Percentiles rank a stretch among this genome's conserved stretches.
phyloP scores from a whole-genome alignment of 2,113 vertebrate genomes.

The Entomyzon cyanotis region DNA sequence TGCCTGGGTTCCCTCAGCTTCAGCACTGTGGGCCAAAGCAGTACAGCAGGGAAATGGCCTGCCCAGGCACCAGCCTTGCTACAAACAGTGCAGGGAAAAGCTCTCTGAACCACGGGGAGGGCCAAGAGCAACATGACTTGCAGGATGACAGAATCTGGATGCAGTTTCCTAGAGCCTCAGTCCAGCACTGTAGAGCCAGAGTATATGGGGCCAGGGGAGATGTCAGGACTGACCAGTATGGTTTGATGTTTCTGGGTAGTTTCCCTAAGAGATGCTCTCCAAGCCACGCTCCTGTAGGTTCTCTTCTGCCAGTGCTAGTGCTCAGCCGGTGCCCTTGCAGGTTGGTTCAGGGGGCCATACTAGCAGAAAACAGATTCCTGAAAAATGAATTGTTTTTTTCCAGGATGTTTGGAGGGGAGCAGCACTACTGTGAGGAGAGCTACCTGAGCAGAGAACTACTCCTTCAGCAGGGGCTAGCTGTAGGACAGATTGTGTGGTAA shows the following conservation, averaged over 20 bases:
- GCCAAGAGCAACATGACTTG: not conserved
- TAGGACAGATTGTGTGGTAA: not conserved
- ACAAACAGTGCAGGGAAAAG: accelerated
- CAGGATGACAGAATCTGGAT: not conserved
- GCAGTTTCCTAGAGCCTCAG: not conserved
- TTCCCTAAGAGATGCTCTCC: not conserved
- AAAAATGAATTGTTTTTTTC: not conserved
- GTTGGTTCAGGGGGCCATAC: not conserved
- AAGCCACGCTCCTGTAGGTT: not conserved
- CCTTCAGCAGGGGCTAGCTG: not conserved
- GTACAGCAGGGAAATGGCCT: not conserved
- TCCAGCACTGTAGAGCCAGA: not conserved
- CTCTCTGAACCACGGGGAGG: not conserved
- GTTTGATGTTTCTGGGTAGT: not conserved
- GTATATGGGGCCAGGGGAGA: accelerated
- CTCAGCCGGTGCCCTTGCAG: not conserved
- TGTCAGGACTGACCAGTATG: not conserved
- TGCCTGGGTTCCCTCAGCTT: not conserved
- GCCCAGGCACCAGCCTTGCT: not conserved
- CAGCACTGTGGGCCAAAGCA: not conserved
- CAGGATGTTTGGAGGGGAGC: not conserved
- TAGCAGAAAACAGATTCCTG: not conserved
- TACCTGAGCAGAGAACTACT: accelerated
- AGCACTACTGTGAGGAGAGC: not conserved
- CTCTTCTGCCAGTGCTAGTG: not conserved